Conservation (phyloP, 2,113 vertebrate genomes). For the Erpornis zantholeuca region DNA sequence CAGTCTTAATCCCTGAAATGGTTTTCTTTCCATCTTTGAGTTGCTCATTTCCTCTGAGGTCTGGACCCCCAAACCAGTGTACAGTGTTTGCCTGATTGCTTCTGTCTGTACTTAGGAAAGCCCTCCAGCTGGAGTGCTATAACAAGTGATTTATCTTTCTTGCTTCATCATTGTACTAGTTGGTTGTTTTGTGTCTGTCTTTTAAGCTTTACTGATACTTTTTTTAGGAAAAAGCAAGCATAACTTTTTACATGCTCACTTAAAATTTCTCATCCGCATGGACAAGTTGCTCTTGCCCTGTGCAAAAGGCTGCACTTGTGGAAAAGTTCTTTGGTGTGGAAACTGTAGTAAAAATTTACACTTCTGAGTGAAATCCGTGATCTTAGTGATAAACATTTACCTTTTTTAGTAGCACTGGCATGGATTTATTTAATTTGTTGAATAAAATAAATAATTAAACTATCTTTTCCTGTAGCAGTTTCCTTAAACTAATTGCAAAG, state of each 20-base stretch:
- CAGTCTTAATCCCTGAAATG: neutral
- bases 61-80: neutral
- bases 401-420: neutral
- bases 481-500: neutral
- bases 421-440: neutral
- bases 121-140: rapidly evolving
- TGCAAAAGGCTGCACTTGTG: neutral
- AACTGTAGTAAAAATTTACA: neutral
- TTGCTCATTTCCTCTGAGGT: neutral
- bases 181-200: neutral
- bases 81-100: neutral
- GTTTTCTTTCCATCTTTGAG: neutral
- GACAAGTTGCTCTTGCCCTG: neutral
- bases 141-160: neutral
- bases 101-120: neutral
- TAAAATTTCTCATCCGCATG: neutral
- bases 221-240: neutral
- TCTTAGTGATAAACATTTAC: neutral
- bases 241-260: neutral
- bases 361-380: neutral
- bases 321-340: neutral
- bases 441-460: neutral
- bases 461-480: neutral
- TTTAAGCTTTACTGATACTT: neutral
- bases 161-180: neutral